These are phyloP conservation scores for Galerucella calmariensis DNA, from an alignment of 2,888 invertebrate genomes.

Conservation along the genomic window DNA sequence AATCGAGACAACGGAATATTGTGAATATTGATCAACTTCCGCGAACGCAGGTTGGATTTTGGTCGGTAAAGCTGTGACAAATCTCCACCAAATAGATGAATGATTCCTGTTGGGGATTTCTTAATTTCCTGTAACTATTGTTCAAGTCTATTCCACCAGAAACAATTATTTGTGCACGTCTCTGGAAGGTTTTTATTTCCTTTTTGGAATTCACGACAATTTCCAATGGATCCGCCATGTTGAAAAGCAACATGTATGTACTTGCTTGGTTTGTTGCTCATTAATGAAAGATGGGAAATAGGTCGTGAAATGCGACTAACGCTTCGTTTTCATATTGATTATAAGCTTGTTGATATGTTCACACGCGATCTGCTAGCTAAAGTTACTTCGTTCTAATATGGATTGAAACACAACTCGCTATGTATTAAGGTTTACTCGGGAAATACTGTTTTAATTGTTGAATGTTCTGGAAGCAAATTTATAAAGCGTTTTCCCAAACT, in stretches of 20 bases:
- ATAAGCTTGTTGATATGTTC: slow-evolving; percentile 32
- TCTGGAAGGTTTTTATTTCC: slow-evolving; percentile 37
- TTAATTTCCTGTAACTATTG: no score
- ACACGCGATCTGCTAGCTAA: slow-evolving; percentile 3
- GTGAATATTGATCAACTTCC: no score
- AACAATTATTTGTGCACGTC: neutral
- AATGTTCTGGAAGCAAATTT: neutral
- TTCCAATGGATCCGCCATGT: slow-evolving; percentile 38
- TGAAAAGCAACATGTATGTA: slow-evolving; percentile 42
- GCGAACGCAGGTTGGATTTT: no score
- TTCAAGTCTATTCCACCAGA: neutral
- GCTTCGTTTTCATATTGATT: slow-evolving; percentile 37
- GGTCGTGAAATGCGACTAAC: slow-evolving; percentile 39
- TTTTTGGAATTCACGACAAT: slow-evolving; percentile 36
- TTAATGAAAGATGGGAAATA: slow-evolving; percentile 41
- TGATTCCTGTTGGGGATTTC: no score
- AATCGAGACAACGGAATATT: no score
- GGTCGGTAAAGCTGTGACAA: no score
- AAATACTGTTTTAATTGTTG: neutral
- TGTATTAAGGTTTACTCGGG: neutral
- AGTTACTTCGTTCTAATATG: neutral
- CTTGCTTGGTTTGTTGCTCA: slow-evolving; percentile 26
- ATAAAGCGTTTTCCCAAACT: no score
- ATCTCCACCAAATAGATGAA: no score
- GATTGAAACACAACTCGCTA: neutral